Conservation (phyloP, 2,797 vertebrate genomes). For the Allobates femoralis region DNA sequence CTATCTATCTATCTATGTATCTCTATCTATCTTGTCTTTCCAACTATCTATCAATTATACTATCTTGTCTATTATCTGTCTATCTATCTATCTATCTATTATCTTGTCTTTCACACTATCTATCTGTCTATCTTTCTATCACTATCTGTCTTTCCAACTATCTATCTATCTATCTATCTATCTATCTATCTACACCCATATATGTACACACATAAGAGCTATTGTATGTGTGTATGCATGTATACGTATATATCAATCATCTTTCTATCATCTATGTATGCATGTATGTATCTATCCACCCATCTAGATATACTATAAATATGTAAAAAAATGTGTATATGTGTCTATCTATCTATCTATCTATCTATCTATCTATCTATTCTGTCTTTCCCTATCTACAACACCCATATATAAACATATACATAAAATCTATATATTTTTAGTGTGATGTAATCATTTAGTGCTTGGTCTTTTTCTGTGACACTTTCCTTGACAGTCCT, state of each 20-base stretch:
- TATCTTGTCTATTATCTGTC: neutral
- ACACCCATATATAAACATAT: neutral
- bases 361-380: neutral
- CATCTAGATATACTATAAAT: too few relatives aligned
- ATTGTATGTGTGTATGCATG: too few relatives aligned
- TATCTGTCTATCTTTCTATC: neutral
- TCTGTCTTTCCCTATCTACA: neutral
- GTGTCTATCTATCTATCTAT: neutral
- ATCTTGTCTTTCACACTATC: neutral
- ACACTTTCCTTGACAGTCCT: slow-evolving; percentile 83
- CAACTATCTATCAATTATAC: neutral
- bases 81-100: neutral
- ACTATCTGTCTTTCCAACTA: neutral
- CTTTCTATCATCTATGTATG: neutral
- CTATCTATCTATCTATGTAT: neutral
- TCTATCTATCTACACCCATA: neutral
- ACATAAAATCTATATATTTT: too few relatives aligned
- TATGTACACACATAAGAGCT: too few relatives aligned
- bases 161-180: neutral
- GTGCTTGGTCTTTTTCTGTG: slow-evolving; percentile 75
- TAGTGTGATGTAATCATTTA: too few relatives aligned
- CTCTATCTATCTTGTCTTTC: neutral
- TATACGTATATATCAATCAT: neutral
- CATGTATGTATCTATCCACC: neutral
- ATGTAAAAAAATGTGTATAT: too few relatives aligned